Percentiles rank a stretch among this genome's conserved stretches.
Evolutionary conservation across 2,797 vertebrate species (phyloP).

Genomic region (Xenops minutus): DNA sequence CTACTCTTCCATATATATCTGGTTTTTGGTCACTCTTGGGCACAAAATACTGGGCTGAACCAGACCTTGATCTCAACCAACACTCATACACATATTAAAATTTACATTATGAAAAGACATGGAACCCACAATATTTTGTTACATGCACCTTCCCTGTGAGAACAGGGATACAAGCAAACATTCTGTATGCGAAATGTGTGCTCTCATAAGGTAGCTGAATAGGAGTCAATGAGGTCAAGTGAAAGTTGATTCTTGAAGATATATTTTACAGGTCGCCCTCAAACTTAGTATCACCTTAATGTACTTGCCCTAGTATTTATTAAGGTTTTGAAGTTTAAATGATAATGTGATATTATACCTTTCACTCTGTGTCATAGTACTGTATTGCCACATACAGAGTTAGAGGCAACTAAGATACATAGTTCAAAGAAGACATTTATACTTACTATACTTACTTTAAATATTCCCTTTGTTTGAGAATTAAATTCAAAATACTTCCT

Average conservation of each 20-base stretch:
- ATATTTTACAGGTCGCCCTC: not conserved
- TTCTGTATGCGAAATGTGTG: fast-evolving
- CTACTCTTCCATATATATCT: not conserved
- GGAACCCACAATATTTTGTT: not conserved
- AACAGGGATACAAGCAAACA: not conserved
- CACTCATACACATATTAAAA: not conserved
- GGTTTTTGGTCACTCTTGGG: not conserved
- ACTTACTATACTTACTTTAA: not conserved
- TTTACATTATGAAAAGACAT: not conserved
- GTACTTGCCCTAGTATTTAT: not conserved
- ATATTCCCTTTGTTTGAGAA: not conserved
- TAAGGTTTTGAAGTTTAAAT: not conserved
- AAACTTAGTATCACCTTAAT: not conserved
- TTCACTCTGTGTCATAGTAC: not conserved
- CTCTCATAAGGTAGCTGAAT: not conserved
- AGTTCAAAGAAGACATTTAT: not conserved
- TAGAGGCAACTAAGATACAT: not conserved
- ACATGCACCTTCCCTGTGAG: not conserved
- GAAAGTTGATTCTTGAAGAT: not conserved
- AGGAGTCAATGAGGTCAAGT: not conserved
- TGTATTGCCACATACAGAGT: not conserved
- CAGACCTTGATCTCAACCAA: not conserved
- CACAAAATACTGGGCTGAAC: not conserved
- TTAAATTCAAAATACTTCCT: not conserved
- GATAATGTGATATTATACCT: not conserved